A percentile compares a stretch with the other conserved stretches of the same genome.
These are phyloP conservation scores for Silurus aristotelis DNA, from an alignment of 2,797 vertebrate species.

Conservation along the genomic window DNA sequence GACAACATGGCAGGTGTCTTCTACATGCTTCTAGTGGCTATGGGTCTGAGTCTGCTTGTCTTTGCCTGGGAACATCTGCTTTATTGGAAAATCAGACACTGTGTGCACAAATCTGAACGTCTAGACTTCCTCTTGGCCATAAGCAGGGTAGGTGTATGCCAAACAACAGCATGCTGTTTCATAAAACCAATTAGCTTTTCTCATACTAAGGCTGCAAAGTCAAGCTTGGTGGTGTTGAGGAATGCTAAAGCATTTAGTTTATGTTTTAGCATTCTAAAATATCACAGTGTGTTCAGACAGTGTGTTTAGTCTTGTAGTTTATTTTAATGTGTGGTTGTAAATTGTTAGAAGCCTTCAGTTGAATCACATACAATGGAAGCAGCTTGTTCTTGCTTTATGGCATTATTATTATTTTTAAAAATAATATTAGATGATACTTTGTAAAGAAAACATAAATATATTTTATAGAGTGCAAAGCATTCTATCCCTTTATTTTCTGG, in stretches of 20 bases:
- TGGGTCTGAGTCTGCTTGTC: slow-evolving; percentile 96
- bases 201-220: not conserved
- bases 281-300: not conserved
- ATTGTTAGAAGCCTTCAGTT: not conserved
- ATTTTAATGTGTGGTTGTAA: not conserved
- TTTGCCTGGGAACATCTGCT: slow-evolving; percentile 97
- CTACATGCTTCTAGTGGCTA: slow-evolving; percentile 98
- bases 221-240: not conserved
- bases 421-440: not conserved
- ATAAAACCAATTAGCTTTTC: slow-evolving; percentile 18
- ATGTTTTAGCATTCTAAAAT: not conserved
- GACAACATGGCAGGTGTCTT: slow-evolving; percentile 99
- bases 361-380: not conserved
- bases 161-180: slow-evolving; percentile 21
- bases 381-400: not conserved
- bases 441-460: not conserved
- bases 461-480: not conserved
- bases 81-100: slow-evolving; percentile 94
- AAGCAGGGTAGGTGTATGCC: slow-evolving; percentile 83
- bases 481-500: not conserved
- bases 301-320: not conserved
- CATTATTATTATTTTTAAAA: too few relatives aligned
- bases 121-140: slow-evolving; percentile 91
- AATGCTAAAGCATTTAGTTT: slow-evolving; percentile 2
- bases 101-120: slow-evolving; percentile 81